Evolutionary conservation across 2,888 invertebrate species (phyloP).

Genomic region (Masnerella sp.): DNA sequence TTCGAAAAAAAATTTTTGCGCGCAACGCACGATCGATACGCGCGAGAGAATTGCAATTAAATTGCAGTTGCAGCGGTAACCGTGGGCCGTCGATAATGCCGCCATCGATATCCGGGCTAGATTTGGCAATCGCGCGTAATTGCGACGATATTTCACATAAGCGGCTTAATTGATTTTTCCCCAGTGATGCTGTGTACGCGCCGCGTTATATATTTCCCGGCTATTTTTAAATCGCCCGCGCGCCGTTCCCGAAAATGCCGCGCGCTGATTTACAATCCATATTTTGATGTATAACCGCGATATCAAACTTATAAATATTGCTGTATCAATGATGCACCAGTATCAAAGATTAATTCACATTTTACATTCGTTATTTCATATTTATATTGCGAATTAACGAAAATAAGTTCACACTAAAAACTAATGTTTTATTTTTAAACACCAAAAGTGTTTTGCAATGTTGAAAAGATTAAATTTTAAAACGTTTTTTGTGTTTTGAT

Average conservation of each 20-base stretch:
- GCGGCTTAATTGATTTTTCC: constrained; percentile 76
- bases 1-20: too few species aligned
- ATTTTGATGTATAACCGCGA: constrained; percentile 51
- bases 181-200: constrained; percentile 59
- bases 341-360: constrained; percentile 29
- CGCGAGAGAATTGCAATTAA: constrained; percentile 62
- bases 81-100: constrained; percentile 68
- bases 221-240: constrained; percentile 65
- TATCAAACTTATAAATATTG: constrained; percentile 42
- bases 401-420: too few species aligned
- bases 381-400: constrained; percentile 19
- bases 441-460: too few species aligned
- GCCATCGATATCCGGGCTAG: constrained; percentile 72
- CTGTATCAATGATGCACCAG: constrained; percentile 17
- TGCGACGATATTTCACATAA: constrained; percentile 74
- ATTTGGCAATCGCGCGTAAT: constrained; percentile 73
- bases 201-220: constrained; percentile 60
- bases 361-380: constrained; percentile 12
- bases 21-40: constrained; percentile 52
- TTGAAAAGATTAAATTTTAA: too few species aligned
- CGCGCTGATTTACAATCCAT: constrained; percentile 54
- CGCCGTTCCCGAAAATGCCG: constrained; percentile 33
- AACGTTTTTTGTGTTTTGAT: too few species aligned
- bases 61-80: constrained; percentile 62
- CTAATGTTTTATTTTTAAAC: too few species aligned